Base-by-base conservation (phyloP, 2,888 invertebrate genomes). In the Lycocerus yunnanus region DNA sequence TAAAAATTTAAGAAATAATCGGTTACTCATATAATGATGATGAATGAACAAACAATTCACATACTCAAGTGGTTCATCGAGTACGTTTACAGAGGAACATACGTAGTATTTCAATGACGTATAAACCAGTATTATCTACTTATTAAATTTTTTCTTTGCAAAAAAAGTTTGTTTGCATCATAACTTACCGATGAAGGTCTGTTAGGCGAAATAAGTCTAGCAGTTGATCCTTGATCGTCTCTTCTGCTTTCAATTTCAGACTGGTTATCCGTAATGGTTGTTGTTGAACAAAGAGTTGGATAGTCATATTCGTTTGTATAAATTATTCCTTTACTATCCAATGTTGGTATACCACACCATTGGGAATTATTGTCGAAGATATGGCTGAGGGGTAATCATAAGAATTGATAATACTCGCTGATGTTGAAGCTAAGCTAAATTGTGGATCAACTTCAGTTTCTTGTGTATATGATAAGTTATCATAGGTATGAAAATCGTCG, bases 161-260 rank as follows among this genome's bases (percentile, higher is more conserved):
- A 6, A 43, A 24, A 58, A 59, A 63, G 24, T 59, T 68, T 24
- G 68, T 11, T 68, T 24, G 8, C 58, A 60, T 15, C 16, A 61
- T 61, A 58, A 83, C 85, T 84, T 78, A 86, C 86, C 83, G 81
- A 81, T 80, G 82, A 82, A 70, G 85, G 79, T 82, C 84, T 86
- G 58, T 13, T 18, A 3, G 85, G 79, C 8, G 85, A 81, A 15
- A 86, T 84, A 74, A 86, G 72, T 77, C 83, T 86, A 10, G 82
- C 82, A 4, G 84, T 85, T 15, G 86, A 86, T 16, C 86, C 86
- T 81, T 84, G 83, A 63, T 85, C 85, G 67, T 84, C 84, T 21
- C 74, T 76, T 59, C 76, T 77, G 68, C 76, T 77, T 66, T 78
- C 82, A 58, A 75, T 68, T 69, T 81, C 81, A 9, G 84, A 84